Percentiles rank a stretch among this genome's conserved stretches.
Evolutionary conservation across 1,140 invertebrate species (phyloP).

Genomic region (Diachasmimorpha longicaudata): DNA sequence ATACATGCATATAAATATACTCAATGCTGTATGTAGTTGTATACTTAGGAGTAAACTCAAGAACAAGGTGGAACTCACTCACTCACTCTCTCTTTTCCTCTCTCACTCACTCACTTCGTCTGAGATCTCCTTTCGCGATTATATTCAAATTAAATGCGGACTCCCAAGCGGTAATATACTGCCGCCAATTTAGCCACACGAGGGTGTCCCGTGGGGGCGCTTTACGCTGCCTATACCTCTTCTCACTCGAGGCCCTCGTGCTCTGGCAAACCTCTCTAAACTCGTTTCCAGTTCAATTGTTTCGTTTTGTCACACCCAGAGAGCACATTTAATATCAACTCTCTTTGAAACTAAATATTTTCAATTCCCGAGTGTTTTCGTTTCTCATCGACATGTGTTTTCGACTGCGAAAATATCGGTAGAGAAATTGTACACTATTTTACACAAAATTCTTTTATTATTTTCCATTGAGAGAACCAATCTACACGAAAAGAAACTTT

Average conservation of each 20-base stretch:
- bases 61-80: neutral
- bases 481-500: no score
- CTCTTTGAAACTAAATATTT: slow-evolving; percentile 1
- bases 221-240: slow-evolving; percentile 46
- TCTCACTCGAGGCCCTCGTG: neutral
- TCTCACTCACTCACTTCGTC: slow-evolving; percentile 33
- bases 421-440: no score
- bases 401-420: neutral
- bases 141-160: slow-evolving; percentile 65
- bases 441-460: no score
- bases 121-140: slow-evolving; percentile 60
- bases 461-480: no score
- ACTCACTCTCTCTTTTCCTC: slow-evolving; percentile 47
- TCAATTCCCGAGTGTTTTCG: neutral
- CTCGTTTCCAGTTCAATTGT: slow-evolving; percentile 3
- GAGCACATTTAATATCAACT: neutral
- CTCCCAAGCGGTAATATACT: slow-evolving; percentile 61
- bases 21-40: slow-evolving; percentile 10
- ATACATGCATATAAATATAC: slow-evolving; percentile 11
- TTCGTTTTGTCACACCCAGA: neutral
- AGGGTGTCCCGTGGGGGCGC: slow-evolving; percentile 49
- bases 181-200: slow-evolving; percentile 60
- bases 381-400: neutral
- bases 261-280: neutral
- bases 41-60: neutral